Evolutionary conservation across 2,888 invertebrate species (phyloP).

Genomic region (Cheilosia variabilis): DNA sequence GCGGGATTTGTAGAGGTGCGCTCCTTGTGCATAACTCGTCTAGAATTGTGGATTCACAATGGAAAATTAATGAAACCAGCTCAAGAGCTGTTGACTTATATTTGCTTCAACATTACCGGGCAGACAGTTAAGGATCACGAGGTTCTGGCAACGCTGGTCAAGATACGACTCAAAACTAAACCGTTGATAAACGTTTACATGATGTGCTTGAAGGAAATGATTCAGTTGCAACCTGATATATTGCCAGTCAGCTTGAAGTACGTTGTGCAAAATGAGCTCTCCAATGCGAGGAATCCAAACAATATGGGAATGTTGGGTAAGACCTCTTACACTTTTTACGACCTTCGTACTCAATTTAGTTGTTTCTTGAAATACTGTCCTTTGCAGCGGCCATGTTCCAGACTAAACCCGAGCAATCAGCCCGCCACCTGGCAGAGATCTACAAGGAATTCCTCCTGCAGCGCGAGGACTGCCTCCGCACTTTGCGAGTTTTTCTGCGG

Average conservation of each 20-base stretch:
- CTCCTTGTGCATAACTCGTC: constrained; percentile 84
- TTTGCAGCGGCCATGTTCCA: constrained; percentile 91
- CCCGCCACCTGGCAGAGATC: constrained; percentile 92
- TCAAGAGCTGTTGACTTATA: constrained; percentile 94
- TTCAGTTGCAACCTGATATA: constrained; percentile 92
- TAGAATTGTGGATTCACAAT: constrained; percentile 98
- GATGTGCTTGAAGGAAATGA: constrained; percentile 95
- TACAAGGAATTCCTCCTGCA: constrained; percentile 93
- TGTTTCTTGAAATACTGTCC: neutral
- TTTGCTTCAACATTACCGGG: constrained; percentile 94
- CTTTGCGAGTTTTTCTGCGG: constrained; percentile 92
- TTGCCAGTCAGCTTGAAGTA: constrained; percentile 93
- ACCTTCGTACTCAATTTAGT: too few relatives aligned
- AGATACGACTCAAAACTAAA: constrained; percentile 97
- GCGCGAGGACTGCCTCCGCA: constrained; percentile 95
- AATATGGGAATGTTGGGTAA: constrained; percentile 93
- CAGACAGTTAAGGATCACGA: constrained; percentile 88
- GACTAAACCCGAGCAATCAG: constrained; percentile 91
- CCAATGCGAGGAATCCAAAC: constrained; percentile 95
- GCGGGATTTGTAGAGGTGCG: constrained; percentile 93
- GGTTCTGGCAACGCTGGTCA: constrained; percentile 93
- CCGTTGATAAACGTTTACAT: constrained; percentile 95
- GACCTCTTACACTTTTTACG: constrained; percentile 25
- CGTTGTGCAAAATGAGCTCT: constrained; percentile 97
- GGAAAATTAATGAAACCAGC: constrained; percentile 96